Evolutionary conservation across 2,113 vertebrate species (phyloP).

Genomic region (Lutjanus erythropterus): DNA sequence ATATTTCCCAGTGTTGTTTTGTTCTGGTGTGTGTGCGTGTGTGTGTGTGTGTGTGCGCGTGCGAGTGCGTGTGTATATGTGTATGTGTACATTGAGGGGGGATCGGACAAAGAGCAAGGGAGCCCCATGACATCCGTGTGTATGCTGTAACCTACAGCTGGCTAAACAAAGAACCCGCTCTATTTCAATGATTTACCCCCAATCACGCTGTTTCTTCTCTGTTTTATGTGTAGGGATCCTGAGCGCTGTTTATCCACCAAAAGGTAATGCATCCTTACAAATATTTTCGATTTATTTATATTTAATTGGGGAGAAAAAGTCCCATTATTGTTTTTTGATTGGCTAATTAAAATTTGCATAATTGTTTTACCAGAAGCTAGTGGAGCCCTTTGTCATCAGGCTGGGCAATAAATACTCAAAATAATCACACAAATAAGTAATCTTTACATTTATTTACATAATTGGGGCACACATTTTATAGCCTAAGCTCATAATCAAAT

Average conservation of each 20-base stretch:
- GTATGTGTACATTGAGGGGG: constrained; percentile 71
- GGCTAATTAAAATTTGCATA: constrained; percentile 82
- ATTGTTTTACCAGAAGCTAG: constrained; percentile 74
- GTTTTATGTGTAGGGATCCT: constrained; percentile 50
- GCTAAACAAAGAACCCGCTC: constrained; percentile 85
- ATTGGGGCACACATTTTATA: constrained; percentile 4
- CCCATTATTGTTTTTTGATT: constrained; percentile 79
- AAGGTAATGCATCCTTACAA: constrained; percentile 52
- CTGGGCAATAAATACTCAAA: constrained; percentile 45
- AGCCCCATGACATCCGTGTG: constrained; percentile 83
- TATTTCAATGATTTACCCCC: constrained; percentile 63
- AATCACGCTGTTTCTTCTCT: constrained; percentile 54
- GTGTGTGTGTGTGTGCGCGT: not conserved
- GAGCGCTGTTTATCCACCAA: constrained; percentile 31
- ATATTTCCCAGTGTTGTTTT: constrained; percentile 44
- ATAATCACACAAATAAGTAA: constrained; percentile 7
- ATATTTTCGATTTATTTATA: constrained; percentile 52
- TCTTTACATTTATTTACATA: constrained; percentile 22
- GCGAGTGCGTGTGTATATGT: constrained; percentile 36
- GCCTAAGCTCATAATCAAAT: not conserved
- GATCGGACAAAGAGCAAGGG: constrained; percentile 84
- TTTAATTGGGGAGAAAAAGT: constrained; percentile 40
- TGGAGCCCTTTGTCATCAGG: constrained; percentile 76
- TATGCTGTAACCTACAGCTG: constrained; percentile 83
- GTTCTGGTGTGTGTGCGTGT: constrained; percentile 29